Conservation (phyloP, 1,140 invertebrate species). For the Ceratina australensis region DNA sequence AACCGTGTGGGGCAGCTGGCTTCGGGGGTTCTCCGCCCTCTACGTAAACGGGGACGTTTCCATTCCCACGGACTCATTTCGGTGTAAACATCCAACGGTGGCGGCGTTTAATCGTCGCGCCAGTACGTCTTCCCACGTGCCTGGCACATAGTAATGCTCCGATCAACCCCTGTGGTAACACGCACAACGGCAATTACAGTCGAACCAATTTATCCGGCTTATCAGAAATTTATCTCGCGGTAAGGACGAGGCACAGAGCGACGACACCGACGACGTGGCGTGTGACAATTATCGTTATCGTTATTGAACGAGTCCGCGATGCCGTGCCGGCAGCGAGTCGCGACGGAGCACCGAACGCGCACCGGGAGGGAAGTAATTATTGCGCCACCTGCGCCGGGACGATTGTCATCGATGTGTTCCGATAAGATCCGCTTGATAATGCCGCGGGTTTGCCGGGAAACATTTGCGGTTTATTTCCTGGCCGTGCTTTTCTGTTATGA, state of each 20-base stretch:
- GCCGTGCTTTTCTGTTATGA: slow-evolving; percentile 25
- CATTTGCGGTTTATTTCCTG: slow-evolving; percentile 36
- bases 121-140: slow-evolving; percentile 34
- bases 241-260: slow-evolving; percentile 47
- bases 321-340: neutral
- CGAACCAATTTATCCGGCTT: slow-evolving; percentile 73
- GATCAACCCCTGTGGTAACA: slow-evolving; percentile 64
- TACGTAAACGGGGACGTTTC: slow-evolving; percentile 8
- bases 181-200: slow-evolving; percentile 80
- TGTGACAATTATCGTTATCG: slow-evolving; percentile 64
- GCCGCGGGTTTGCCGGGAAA: slow-evolving; percentile 28
- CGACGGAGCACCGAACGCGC: neutral
- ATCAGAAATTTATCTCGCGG: slow-evolving; percentile 74
- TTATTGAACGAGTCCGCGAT: slow-evolving; percentile 44
- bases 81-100: slow-evolving; percentile 40
- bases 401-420: slow-evolving; percentile 43
- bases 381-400: slow-evolving; percentile 60
- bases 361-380: slow-evolving; percentile 58
- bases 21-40: neutral
- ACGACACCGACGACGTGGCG: slow-evolving; percentile 26
- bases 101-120: slow-evolving; percentile 55
- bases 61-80: slow-evolving; percentile 68
- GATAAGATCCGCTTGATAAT: slow-evolving; percentile 46
- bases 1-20: slow-evolving; percentile 58
- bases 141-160: neutral